Percentiles rank a stretch among this genome's conserved stretches.
phyloP scores from a whole-genome alignment of 2,888 invertebrate genomes.

The Ophion obscuratus region DNA sequence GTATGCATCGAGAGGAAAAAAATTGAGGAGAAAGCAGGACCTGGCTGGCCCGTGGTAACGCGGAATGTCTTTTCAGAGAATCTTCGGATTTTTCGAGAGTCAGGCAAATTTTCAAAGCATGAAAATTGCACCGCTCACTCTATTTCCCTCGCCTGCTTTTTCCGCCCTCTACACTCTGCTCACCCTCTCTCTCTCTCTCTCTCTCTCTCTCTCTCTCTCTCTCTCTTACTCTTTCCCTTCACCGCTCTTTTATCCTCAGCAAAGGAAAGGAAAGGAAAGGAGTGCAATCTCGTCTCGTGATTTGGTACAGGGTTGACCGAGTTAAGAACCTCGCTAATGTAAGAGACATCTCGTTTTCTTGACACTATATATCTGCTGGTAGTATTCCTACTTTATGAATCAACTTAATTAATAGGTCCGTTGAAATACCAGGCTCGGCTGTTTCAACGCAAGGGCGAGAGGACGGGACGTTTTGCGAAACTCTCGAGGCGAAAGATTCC shows the following conservation, averaged over 20 bases:
- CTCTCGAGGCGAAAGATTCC: neutral
- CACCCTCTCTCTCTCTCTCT: neutral
- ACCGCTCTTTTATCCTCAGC: neutral
- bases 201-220: neutral
- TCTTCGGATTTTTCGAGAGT: neutral
- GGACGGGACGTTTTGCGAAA: neutral
- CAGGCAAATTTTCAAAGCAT: too few species aligned
- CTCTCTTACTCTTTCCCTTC: neutral
- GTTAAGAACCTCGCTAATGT: neutral
- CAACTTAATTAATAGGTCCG: slow-evolving; percentile 34
- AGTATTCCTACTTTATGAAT: slow-evolving; percentile 12
- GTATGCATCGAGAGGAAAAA: neutral
- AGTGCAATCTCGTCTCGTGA: slow-evolving; percentile 4
- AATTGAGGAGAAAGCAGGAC: neutral
- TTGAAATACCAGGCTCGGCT: slow-evolving; percentile 8
- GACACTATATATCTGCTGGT: neutral
- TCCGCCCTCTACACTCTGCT: neutral
- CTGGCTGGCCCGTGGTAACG: too few species aligned
- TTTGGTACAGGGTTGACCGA: slow-evolving; percentile 1
- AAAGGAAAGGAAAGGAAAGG: neutral
- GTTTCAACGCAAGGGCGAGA: neutral
- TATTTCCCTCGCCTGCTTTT: slow-evolving; percentile 8
- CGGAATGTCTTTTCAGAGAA: neutral
- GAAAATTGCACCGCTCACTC: too few species aligned
- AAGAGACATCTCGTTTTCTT: neutral